phyloP scores from a whole-genome alignment of 2,113 vertebrate species.

The Pao palembangensis region DNA sequence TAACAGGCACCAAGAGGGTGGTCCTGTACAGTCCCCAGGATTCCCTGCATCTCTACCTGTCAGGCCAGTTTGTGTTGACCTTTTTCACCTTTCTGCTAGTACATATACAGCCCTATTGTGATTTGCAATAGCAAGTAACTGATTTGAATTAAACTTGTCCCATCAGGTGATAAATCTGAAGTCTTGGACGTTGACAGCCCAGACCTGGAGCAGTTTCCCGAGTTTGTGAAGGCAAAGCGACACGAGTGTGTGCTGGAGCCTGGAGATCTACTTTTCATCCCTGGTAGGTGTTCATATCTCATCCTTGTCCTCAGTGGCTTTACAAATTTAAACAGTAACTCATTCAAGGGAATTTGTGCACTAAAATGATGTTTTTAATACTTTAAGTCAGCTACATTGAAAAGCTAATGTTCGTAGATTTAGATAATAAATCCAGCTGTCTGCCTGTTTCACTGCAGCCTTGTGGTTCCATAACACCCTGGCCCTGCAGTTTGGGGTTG shows the following conservation, averaged over 20 bases:
- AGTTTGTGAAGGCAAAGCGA: constrained; percentile 85
- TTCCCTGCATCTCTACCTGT: constrained; percentile 88
- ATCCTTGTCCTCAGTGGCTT: background rate
- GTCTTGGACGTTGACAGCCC: constrained; percentile 90
- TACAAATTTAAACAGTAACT: no score
- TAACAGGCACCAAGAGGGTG: constrained; percentile 87
- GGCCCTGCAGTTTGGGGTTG: constrained; percentile 90
- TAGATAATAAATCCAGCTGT: background rate
- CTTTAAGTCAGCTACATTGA: no score
- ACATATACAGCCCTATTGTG: no score
- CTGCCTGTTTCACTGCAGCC: constrained; percentile 67
- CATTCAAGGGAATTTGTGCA: no score
- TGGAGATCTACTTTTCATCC: constrained; percentile 94
- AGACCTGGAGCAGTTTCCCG: constrained; percentile 83
- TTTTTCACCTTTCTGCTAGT: no score
- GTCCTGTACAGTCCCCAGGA: constrained; percentile 88
- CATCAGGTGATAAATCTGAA: constrained; percentile 88
- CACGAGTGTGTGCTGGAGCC: constrained; percentile 85
- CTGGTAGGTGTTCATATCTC: constrained; percentile 71
- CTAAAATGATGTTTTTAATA: no score
- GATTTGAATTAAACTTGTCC: background rate
- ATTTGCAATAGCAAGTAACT: background rate
- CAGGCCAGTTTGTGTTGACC: constrained; percentile 69
- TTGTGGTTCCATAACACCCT: constrained; percentile 97
- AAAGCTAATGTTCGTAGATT: no score